Conservation (phyloP, 2,797 vertebrate genomes). For the Mus caroli region DNA sequence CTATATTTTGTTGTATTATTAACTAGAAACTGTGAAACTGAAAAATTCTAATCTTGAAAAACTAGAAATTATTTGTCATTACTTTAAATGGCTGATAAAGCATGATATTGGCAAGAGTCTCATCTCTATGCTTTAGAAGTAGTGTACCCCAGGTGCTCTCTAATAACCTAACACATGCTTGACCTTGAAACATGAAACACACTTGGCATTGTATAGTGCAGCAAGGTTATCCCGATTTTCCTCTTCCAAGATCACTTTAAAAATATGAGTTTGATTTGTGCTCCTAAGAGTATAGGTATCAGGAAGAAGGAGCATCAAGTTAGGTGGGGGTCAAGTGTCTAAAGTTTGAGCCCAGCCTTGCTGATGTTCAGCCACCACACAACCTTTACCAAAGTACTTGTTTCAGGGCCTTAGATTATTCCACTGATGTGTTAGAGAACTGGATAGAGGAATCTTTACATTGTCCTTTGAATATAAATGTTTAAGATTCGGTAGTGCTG, state of each 20-base stretch:
- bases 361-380: neutral
- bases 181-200: neutral
- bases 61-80: neutral
- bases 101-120: neutral
- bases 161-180: neutral
- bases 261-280: neutral
- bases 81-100: neutral
- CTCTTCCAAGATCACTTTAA: neutral
- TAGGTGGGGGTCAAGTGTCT: neutral
- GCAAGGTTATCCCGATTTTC: neutral
- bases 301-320: neutral
- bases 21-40: neutral
- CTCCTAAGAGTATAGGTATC: neutral
- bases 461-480: neutral
- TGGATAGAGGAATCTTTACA: neutral
- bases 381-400: neutral
- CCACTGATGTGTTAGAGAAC: neutral
- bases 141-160: neutral
- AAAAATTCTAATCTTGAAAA: slow-evolving; percentile 11
- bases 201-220: neutral
- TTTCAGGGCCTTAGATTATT: neutral
- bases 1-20: neutral
- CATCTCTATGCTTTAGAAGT: neutral
- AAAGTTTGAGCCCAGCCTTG: neutral
- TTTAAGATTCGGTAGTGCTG: neutral